Evolutionary conservation across 1,140 invertebrate species (phyloP).

Genomic region (Physella acuta): DNA sequence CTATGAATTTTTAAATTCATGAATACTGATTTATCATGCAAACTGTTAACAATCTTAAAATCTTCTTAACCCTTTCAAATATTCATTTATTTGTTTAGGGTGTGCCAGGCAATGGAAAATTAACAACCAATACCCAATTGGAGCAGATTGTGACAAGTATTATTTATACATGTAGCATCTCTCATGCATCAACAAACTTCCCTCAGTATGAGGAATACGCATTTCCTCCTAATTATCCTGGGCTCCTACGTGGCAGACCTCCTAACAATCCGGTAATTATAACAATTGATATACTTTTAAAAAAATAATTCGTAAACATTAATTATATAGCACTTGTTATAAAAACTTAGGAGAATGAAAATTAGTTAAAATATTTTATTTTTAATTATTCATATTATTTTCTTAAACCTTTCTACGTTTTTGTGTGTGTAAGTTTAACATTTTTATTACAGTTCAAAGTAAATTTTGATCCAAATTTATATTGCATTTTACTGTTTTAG

Average conservation of each 20-base stretch:
- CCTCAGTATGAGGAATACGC: slow-evolving; percentile 59
- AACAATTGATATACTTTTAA: background rate
- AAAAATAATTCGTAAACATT: slow-evolving; percentile 17
- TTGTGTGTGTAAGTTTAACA: no score
- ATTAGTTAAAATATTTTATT: background rate
- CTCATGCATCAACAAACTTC: slow-evolving; percentile 63
- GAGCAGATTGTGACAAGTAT: slow-evolving; percentile 55
- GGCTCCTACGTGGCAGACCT: slow-evolving; percentile 40
- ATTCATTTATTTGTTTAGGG: no score
- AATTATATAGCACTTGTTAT: background rate
- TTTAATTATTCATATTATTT: no score
- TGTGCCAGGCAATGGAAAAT: slow-evolving; percentile 52
- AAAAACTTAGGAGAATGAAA: background rate
- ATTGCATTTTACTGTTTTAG: no score
- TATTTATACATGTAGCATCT: slow-evolving; percentile 61
- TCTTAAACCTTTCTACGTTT: no score
- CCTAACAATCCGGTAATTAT: background rate
- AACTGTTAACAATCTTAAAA: no score
- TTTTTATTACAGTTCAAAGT: no score
- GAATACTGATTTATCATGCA: no score
- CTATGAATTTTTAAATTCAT: no score
- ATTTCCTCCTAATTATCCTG: slow-evolving; percentile 64
- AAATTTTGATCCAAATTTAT: no score
- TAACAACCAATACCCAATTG: slow-evolving; percentile 55
- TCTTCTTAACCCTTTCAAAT: no score